These are phyloP conservation scores for Enteromius unitaeniatus DNA, from an alignment of 2,797 vertebrate genomes.

Conservation along the genomic window DNA sequence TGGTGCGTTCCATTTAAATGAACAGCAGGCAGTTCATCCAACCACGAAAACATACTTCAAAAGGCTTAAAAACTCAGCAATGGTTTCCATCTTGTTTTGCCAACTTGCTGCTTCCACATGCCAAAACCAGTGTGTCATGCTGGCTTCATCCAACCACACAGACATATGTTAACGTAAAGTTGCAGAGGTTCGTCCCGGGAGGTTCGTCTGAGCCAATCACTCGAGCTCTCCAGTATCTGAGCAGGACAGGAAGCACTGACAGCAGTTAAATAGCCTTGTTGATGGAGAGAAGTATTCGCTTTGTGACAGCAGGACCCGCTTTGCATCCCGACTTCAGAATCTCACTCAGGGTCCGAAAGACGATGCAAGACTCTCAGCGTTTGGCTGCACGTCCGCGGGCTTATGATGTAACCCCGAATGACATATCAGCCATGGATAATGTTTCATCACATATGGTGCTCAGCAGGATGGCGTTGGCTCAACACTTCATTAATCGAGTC, in stretches of 20 bases:
- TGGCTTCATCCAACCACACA: constrained; percentile 37
- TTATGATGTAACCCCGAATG: constrained; percentile 78
- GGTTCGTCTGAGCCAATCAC: constrained; percentile 39
- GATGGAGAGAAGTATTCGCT: constrained; percentile 12
- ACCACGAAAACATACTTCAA: constrained; percentile 51
- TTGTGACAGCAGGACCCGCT: constrained; percentile 19
- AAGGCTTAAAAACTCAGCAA: constrained; percentile 50
- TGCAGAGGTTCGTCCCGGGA: constrained; percentile 49
- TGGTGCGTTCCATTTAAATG: constrained; percentile 49
- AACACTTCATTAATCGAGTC: constrained; percentile 77
- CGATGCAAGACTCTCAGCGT: constrained; percentile 60
- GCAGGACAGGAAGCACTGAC: constrained; percentile 21
- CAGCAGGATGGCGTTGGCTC: constrained; percentile 71
- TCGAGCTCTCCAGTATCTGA: constrained; percentile 36
- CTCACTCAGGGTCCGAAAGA: constrained; percentile 57
- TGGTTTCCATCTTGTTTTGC: constrained; percentile 52
- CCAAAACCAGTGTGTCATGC: constrained; percentile 46
- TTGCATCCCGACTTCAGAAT: constrained; percentile 23
- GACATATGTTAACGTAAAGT: constrained; percentile 47
- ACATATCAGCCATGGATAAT: constrained; percentile 75
- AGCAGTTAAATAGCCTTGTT: constrained; percentile 36
- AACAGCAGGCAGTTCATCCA: constrained; percentile 53
- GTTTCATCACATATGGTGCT: constrained; percentile 79
- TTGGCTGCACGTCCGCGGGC: constrained; percentile 69
- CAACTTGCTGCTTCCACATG: constrained; percentile 36